Base-by-base conservation (phyloP, 1,140 invertebrate species). In the Potamilus streckersoni region DNA sequence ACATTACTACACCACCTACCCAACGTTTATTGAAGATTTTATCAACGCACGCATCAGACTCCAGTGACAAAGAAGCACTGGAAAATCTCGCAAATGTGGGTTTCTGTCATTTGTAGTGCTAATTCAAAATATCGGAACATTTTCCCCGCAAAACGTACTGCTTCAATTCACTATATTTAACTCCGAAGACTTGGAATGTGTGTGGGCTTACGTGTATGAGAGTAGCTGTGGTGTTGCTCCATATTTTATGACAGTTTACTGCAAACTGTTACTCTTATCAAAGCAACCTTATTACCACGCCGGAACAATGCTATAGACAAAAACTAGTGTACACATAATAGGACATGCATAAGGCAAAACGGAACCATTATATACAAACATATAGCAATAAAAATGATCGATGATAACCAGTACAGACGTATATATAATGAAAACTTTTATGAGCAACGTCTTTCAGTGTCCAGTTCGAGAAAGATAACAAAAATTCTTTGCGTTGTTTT, bases 1-100 rank as follows among this genome's bases (percentile, higher is more conserved):
- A 99, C 81, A 94, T 99, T 38, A 98, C 96, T 0, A 97, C 95
- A 12, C 96, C 97, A 12, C 96, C 97, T 11, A 93, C 95, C 1
- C 95, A 96, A 20, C 95, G 96, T 86, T 91, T 98, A 38, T 91
- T 98, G 0, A 93, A 95, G 80, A 93, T 96, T 73, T 93, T 98
- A 67, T 93, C 95, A 5, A 93, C 94, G 0, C 94, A 94, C 78
- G 96, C 96, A 66, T 92, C 93, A 3, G 74, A 82, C 31, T 93
- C 95, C 83, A 92, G 93, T 19, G 96, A 98, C 79, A 93, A 92
- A 82, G 92, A 93, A 83, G 92, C 92, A 76, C 91, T 99, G 0
- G 93, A 93, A 84, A 87, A 93, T 65, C 89, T 98, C 23, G 94
- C 96, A 0, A 95, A 93, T 73, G 95, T 96, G 92, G 91, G 91